A percentile compares a stretch with the other conserved stretches of the same genome.
Evolutionary conservation across 2,113 vertebrate species (phyloP).

Genomic region (Perccottus glenii): DNA sequence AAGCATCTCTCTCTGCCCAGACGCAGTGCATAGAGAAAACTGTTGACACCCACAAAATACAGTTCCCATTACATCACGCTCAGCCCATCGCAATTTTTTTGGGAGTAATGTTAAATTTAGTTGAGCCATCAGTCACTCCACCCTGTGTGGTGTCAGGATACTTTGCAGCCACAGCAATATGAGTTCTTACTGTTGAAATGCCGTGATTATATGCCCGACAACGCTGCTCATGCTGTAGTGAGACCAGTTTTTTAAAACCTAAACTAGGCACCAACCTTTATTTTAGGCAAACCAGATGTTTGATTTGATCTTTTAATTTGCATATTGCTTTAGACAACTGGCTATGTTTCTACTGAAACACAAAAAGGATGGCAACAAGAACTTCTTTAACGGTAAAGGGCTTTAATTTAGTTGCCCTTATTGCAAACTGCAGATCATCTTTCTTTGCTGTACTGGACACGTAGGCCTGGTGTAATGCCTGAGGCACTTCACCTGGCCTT

Average conservation of each 20-base stretch:
- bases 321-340: conserved; percentile 57
- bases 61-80: conserved; percentile 82
- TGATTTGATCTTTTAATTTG: conserved; percentile 55
- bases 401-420: conserved; percentile 68
- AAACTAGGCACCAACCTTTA: conserved; percentile 23
- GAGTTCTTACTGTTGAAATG: conserved; percentile 9
- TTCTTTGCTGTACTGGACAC: conserved; percentile 67
- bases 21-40: conserved; percentile 72
- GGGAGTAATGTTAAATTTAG: conserved; percentile 72
- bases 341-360: conserved; percentile 55
- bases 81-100: conserved; percentile 66
- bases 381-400: conserved; percentile 67
- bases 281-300: conserved; percentile 54
- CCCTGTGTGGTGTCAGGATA: conserved; percentile 70
- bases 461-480: conserved; percentile 62
- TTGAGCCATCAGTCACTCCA: conserved; percentile 69
- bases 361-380: conserved; percentile 57
- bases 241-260: background rate
- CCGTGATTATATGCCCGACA: conserved; percentile 27
- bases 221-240: background rate
- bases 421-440: conserved; percentile 78
- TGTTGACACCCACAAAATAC: conserved; percentile 81
- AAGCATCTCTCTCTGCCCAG: conserved; percentile 72
- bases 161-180: conserved; percentile 51
- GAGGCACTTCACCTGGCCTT: conserved; percentile 81